Evolutionary conservation across 2,888 invertebrate genomes (phyloP), one percentile per base, ranked within the genome.

Genomic region (Ormia ochracea): DNA sequence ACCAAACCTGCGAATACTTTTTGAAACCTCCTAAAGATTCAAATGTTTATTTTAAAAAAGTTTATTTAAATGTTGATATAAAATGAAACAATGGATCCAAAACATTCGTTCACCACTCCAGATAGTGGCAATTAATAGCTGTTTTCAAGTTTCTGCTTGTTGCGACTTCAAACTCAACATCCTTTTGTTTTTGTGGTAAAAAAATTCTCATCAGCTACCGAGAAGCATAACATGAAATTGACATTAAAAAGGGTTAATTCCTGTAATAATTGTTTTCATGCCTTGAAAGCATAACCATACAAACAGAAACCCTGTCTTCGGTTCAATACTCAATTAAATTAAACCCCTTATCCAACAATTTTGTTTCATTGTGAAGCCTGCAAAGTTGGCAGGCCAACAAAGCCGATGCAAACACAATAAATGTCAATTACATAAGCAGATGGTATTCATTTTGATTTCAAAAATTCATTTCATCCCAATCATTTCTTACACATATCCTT

Each of bases 371-470:
- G 45, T 65, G 10, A 41, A 28, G 43, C 19, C 31, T 48, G 31
- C 19, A 38, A 43, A 52, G 70, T 52, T 78, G 78, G 59, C 63
- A 74, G 52, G 38, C 58, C 58, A 45, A 79, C 70, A 79, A 75
- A 59, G 54, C 52, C 74, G 48, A 54, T 65, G 61, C 65, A 70
- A 79, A 79, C 52, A 70, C 70, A 79, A 79, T 79, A 79, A 79
- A 79, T 79, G 79, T 79, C 79, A 79, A 70, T 70, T 79, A 54
- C 79, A 79, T 58, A 66, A 73, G 56, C 78, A 68, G 73, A 61
- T n/a, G n/a, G n/a, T 69, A 14, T 14, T 68, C 54, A 78, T 56
- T 68, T 73, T 38, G 61, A 73, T 73, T 73, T 61, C 0, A 31
- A 58, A 73, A 61, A 78, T 50, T 41, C 26, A 63, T 73, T 73